Base-by-base conservation (phyloP, 2,113 vertebrate species). In the Amblyornis subalaris region DNA sequence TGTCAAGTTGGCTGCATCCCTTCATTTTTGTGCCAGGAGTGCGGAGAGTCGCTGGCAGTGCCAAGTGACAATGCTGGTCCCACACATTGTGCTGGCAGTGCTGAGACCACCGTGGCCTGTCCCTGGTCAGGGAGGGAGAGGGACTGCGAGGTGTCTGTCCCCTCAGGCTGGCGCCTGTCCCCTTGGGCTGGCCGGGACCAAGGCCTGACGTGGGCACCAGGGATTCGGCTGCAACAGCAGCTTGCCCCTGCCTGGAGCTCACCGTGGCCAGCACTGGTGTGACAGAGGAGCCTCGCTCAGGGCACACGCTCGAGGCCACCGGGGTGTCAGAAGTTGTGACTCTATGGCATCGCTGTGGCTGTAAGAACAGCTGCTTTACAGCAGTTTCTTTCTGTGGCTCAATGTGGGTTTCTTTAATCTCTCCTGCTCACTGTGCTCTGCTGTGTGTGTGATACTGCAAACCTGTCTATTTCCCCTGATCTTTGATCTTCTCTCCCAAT, bases 401-500 rank as follows among this genome's bases (percentile, higher is more conserved):
- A n/a, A 3, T 15, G 5, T 0, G 42, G 5, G 8, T 13, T 80
- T 61, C 40, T n/a, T 38, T 36, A 35, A 38, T 74, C 57, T 74
- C 38, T 88, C 31, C 66, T 60, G 50, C 81, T 88, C 5, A 2
- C 58, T 35, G 40, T 0, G 0, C 38, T 71, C 22, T 75, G 71
- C 50, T 64, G 2, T 29, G 47, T 42, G 33, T 50, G 42, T 66
- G 64, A 70, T 62, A 77, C 54, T 67, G 75, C 66, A 83, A 58
- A 85, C 3, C 29, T 51, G 33, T 60, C 53, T 26, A 10, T 80
- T 75, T 85, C 36, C 19, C 28, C 36, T 11, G 10, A 22, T 64
- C 92, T 95, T 87, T 95, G 85, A 93, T 92, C 79, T 92, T 70
- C 75, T 73, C 61, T 85, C 3, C 3, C 62, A n/a, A 80, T 88